These are phyloP conservation scores for Hoplostethus atlanticus DNA, from an alignment of 2,797 vertebrate species.

Conservation along the genomic window DNA sequence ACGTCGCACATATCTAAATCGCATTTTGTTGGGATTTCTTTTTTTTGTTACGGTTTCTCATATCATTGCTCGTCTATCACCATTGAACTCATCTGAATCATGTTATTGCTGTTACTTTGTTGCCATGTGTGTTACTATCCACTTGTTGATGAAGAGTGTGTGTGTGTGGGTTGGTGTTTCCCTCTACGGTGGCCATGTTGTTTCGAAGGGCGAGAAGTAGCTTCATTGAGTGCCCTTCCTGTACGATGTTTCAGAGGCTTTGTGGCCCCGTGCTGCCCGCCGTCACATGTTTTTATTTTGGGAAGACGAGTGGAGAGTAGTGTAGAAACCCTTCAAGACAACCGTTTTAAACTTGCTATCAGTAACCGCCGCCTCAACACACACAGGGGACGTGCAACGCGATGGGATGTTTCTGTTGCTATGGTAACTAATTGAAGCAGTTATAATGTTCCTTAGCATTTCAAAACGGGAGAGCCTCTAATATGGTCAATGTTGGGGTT, in stretches of 20 bases:
- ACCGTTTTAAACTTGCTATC: slow-evolving; percentile 79
- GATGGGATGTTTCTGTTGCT: slow-evolving; percentile 15
- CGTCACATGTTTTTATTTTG: slow-evolving; percentile 8
- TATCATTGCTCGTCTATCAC: slow-evolving; percentile 46
- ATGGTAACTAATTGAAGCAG: slow-evolving; percentile 1
- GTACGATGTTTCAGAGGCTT: background rate
- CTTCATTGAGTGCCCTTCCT: background rate
- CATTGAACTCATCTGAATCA: slow-evolving; percentile 53
- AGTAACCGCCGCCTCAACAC: slow-evolving; percentile 26
- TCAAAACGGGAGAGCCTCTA: slow-evolving; percentile 1
- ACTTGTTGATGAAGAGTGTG: slow-evolving; percentile 30
- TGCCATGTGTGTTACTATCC: slow-evolving; percentile 48
- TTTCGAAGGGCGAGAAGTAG: background rate
- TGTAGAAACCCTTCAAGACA: slow-evolving; percentile 57
- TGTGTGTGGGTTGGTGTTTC: slow-evolving; percentile 21
- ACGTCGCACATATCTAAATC: slow-evolving; percentile 51
- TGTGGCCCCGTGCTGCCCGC: background rate
- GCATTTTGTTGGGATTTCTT: slow-evolving; percentile 5
- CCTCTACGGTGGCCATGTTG: slow-evolving; percentile 12
- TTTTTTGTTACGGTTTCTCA: slow-evolving; percentile 7
- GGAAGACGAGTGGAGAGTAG: background rate
- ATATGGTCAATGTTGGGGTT: background rate
- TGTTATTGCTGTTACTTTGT: slow-evolving; percentile 39
- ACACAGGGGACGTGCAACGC: slow-evolving; percentile 7
- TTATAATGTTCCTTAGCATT: slow-evolving; percentile 3